Conservation (phyloP, 2,113 vertebrate genomes). For the Sturnus vulgaris region DNA sequence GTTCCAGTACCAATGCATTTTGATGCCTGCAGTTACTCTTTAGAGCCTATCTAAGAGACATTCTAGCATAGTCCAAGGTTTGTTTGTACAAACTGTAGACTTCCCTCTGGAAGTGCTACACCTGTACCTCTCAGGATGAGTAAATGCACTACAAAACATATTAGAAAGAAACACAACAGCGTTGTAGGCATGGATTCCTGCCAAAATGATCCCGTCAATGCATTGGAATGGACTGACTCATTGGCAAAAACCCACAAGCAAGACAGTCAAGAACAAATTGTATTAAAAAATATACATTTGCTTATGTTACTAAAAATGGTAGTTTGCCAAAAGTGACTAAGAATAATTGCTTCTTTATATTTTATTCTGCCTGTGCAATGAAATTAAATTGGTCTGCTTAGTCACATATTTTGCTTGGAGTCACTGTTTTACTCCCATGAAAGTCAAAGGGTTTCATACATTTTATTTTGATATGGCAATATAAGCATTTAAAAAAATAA, state of each 20-base stretch:
- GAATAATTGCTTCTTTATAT: slow-evolving; percentile 47
- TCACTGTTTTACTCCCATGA: neutral
- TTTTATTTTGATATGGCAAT: slow-evolving; percentile 29
- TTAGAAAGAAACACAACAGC: neutral
- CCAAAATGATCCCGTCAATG: neutral
- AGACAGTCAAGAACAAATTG: slow-evolving; percentile 26
- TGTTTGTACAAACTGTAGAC: neutral
- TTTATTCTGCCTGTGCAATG: slow-evolving; percentile 10
- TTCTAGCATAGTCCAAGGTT: neutral
- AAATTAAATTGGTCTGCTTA: slow-evolving; percentile 54
- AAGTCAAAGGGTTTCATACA: slow-evolving; percentile 31
- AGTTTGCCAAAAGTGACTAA: slow-evolving; percentile 37
- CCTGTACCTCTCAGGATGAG: neutral
- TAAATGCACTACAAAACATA: neutral
- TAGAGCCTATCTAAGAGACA: neutral
- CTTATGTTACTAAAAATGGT: slow-evolving; percentile 39
- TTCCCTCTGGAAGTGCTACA: neutral
- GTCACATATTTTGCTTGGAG: slow-evolving; percentile 42
- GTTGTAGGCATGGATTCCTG: neutral
- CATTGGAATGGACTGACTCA: neutral
- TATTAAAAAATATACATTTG: slow-evolving; percentile 30
- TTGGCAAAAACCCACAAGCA: slow-evolving; percentile 1
- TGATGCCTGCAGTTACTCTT: neutral
- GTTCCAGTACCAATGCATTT: neutral
- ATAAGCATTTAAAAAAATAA: slow-evolving; percentile 9